A percentile compares a stretch with the other conserved stretches of the same genome.
These are phyloP conservation scores for Catalaphyllia jardinei DNA, from an alignment of 64 coral and sea anemone genomes.

Conservation along the genomic window DNA sequence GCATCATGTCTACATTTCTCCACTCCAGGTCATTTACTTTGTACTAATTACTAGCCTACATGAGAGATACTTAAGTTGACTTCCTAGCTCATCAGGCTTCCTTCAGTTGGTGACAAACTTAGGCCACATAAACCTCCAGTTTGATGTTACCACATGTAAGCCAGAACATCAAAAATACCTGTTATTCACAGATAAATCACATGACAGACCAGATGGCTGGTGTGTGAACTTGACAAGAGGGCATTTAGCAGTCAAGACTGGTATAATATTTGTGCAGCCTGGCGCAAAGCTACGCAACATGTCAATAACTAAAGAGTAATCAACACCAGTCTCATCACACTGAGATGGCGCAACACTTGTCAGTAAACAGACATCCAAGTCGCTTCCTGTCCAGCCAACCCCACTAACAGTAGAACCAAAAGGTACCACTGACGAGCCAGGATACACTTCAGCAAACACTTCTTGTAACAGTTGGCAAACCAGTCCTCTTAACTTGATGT, in stretches of 20 bases:
- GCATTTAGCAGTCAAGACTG: conserved; percentile 82
- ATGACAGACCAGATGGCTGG: conserved; percentile 71
- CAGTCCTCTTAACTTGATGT: conserved; percentile 66
- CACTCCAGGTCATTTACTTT: too few relatives aligned
- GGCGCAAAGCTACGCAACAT: conserved; percentile 78
- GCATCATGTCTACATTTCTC: too few relatives aligned
- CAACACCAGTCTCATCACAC: conserved; percentile 3
- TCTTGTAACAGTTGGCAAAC: conserved; percentile 79
- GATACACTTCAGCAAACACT: conserved; percentile 79
- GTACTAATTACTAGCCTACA: too few relatives aligned
- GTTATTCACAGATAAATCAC: conserved; percentile 93
- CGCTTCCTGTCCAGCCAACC: conserved; percentile 79
- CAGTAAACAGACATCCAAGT: conserved; percentile 78
- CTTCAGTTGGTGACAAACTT: too few relatives aligned
- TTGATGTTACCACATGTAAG: too few relatives aligned
- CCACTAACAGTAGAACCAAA: conserved; percentile 93
- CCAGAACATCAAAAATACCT: conserved; percentile 35
- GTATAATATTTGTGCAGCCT: conserved; percentile 78
- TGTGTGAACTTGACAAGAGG: conserved; percentile 90
- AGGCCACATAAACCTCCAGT: too few relatives aligned
- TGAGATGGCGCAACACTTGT: neutral
- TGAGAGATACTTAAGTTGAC: too few relatives aligned
- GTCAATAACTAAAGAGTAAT: conserved; percentile 67
- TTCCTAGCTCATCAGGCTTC: too few relatives aligned
- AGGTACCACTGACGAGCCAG: conserved; percentile 43